Base-by-base conservation (phyloP, 2,888 invertebrate species). In the Exephanes ischioxanthus region DNA sequence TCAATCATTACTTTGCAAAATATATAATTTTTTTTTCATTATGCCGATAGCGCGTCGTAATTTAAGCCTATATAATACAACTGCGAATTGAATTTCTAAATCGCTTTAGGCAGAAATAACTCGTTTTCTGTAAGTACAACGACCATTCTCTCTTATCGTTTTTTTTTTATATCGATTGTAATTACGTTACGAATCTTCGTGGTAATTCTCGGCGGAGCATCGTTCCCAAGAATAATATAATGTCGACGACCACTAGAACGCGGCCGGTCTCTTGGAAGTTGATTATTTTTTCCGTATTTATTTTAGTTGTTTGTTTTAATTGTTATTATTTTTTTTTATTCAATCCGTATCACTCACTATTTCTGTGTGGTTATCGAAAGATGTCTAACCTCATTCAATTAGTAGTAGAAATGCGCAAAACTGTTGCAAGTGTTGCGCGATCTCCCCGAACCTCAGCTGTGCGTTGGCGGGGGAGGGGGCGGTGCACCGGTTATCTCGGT, bases 401-500 rank as follows among this genome's bases (percentile, higher is more conserved):
- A 94, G 89, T 94, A 94, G 89, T 94, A 94, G 90, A 94, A 94
- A 89, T 94, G 94, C 89, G 94, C 93, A 90, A 94, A 94, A 90
- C 93, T 94, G 91, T 93, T 92, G 91, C 93, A 94, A 87, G 92
- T 93, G 88, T 93, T 94, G 91, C 94, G 94, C 88, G 93, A 92
- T 85, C 94, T 92, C 86, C 92, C 92, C 92, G 93, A 93, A 84
- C 94, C 94, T 94, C 94, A 94, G 94, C 94, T 94, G 83, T 91
- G 91, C 80, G 89, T 86, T 86, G 92, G 92, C 55, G 92, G 94
- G 66, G 91, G 91, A 37, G 87, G 87, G 19, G 93, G 93, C 77
- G 93, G 94, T 45, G 94, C 92, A 83, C 94, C 93, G 84, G 95
- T 95, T 89, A 97, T 94, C 93, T 97, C 97, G 87, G 96, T 95